phyloP scores from a whole-genome alignment of 1,140 invertebrate genomes.

The Trichomalopsis sarcophagae region DNA sequence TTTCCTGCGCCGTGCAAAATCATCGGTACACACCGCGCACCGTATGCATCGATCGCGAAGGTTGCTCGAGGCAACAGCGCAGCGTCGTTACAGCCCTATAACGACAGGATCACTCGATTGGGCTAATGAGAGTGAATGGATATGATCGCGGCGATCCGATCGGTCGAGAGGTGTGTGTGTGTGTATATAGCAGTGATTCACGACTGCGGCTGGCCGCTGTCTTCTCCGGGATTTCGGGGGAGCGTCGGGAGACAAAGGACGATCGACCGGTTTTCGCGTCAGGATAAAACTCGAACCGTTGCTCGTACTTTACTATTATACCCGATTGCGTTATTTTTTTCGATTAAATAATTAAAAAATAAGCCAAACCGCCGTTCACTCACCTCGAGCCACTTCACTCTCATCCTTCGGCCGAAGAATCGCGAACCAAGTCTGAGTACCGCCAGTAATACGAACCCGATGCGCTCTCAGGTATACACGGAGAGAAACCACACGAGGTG shows the following conservation, averaged over 20 bases:
- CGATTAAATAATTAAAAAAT: not conserved
- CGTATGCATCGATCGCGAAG: no score
- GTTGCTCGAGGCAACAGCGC: no score
- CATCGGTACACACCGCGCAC: no score
- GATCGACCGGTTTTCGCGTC: not conserved
- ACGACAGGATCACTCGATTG: not conserved
- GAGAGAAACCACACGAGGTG: not conserved
- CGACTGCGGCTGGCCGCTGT: no score
- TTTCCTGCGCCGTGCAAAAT: not conserved
- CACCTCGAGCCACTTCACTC: constrained; percentile 31
- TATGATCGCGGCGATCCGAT: constrained; percentile 7
- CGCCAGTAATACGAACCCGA: not conserved
- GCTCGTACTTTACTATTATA: no score
- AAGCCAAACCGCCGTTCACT: not conserved
- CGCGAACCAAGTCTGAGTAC: no score
- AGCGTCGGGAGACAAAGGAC: no score
- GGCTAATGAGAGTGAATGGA: not conserved
- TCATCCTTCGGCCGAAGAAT: not conserved
- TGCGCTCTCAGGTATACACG: not conserved
- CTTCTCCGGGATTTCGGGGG: no score
- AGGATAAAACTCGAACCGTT: not conserved
- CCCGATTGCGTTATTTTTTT: no score
- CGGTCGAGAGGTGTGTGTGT: no score
- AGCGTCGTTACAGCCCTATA: no score
- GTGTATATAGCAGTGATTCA: no score